Base-by-base conservation (phyloP, 2,888 invertebrate genomes). In the Hydropsyche betteni region DNA sequence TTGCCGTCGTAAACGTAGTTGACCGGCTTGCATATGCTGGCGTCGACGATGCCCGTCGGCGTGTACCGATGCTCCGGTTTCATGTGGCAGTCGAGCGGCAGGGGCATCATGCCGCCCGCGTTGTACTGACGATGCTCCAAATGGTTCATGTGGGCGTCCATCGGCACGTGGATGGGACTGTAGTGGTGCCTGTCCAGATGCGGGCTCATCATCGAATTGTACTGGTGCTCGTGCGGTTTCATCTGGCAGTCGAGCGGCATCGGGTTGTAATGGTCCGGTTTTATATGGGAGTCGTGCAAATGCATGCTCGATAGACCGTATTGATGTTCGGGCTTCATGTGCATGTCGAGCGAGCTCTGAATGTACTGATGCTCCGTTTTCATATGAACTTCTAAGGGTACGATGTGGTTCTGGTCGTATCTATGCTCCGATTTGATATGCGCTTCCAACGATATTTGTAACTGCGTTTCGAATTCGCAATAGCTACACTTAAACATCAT, bases 281-380 rank as follows among this genome's bases (percentile, higher is more conserved):
- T 64, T 8, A 64, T 64, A 36, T 64, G 64, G 5, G 7, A 0
- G n/a, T 64, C 36, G 64, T 5, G 3, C 12, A 64, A n/a, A 5
- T 33, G 36, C 36, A 64, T 64, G 34, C 34, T 64, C 10, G 44
- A 44, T 10, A 44, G 10, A 44, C 44, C 44, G 10, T 36, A 64
- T 34, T 64, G 64, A 34, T 33, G 64, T 12, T 64, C 36, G 0
- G 12, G 36, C 34, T 64, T 64, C 64, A 64, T 64, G 36, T 64
- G 64, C 7, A 12, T 64, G n/a, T 64, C 64, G 5, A 61, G 61
- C 33, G 24, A 61, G 10, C 8, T 61, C 33, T 64, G 64, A 1
- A 7, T 36, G 10, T 64, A 64, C 5, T 64, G 64, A 64, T 64
- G 64, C 36, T 64, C 64, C 24, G 64, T 64, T 64, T 64, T 64